Percentiles rank a stretch among this genome's conserved stretches.
phyloP scores from a whole-genome alignment of 37 sponge, comb jelly and placozoan species.

The Lycopodina hypogea region DNA sequence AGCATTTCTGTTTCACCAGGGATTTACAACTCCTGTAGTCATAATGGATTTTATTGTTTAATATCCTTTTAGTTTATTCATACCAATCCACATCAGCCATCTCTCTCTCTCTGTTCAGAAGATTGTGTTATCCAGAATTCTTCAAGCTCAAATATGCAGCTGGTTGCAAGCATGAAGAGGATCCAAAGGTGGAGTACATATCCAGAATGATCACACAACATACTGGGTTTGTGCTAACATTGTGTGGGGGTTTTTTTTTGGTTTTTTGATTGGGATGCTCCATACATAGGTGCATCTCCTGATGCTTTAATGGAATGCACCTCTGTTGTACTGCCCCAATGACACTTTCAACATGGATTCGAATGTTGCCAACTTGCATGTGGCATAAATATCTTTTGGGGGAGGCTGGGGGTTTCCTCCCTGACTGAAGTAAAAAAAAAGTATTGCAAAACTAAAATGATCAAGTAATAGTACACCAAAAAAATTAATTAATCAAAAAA shows the following conservation, averaged over 20 bases:
- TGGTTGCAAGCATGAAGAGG: conserved; percentile 37
- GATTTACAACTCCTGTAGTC: not conserved
- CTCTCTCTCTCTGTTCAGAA: conserved; percentile 27
- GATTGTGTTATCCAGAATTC: conserved; percentile 14
- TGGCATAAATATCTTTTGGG: no score
- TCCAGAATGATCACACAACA: not conserved
- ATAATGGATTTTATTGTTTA: not conserved
- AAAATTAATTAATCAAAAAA: no score
- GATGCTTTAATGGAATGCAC: conserved; percentile 28
- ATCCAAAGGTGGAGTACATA: conserved; percentile 34
- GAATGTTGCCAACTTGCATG: no score
- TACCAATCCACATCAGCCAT: conserved; percentile 36
- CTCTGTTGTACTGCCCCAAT: no score
- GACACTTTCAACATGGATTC: no score
- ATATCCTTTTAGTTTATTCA: conserved; percentile 7
- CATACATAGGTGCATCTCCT: conserved; percentile 29
- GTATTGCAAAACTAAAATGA: no score
- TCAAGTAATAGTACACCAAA: no score
- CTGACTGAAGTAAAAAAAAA: no score
- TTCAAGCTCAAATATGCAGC: conserved; percentile 16
- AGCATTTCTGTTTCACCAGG: conserved; percentile 20
- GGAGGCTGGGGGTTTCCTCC: no score
- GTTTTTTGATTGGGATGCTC: not conserved
- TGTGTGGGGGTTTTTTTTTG: no score
- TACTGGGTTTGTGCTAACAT: not conserved